Percentiles rank a stretch among this genome's conserved stretches.
phyloP scores from a whole-genome alignment of 2,888 invertebrate species.

The Lycophotia porphyrea region DNA sequence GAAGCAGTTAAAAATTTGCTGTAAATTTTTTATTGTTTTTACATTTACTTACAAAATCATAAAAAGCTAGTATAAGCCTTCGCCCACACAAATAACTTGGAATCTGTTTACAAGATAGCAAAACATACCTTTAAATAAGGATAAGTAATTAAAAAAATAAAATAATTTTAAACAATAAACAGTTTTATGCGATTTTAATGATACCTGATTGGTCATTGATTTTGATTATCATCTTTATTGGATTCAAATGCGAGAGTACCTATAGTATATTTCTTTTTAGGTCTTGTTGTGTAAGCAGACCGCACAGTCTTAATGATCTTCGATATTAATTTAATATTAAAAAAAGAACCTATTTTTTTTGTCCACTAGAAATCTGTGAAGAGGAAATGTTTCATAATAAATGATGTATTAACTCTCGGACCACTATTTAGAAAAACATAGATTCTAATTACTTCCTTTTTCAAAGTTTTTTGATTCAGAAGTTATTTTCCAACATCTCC shows the following conservation, averaged over 20 bases:
- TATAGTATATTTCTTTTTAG: neutral
- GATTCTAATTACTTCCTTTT: too few relatives aligned
- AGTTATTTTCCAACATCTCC: neutral
- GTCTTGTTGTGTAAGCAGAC: neutral
- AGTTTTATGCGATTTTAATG: slow-evolving; percentile 31
- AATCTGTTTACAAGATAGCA: slow-evolving; percentile 14
- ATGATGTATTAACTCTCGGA: neutral
- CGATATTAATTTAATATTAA: neutral
- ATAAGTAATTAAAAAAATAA: slow-evolving; percentile 11
- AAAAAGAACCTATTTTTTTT: neutral
- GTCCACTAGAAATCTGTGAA: neutral
- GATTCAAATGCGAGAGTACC: neutral
- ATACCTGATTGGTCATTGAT: slow-evolving; percentile 9
- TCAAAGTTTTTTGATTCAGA: too few relatives aligned
- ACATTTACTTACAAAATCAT: slow-evolving; percentile 22
- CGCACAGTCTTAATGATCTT: neutral
- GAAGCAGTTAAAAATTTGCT: slow-evolving; percentile 8
- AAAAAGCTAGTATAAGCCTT: slow-evolving; percentile 22
- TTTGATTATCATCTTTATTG: slow-evolving; percentile 15
- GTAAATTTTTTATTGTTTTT: slow-evolving; percentile 3
- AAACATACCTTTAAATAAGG: slow-evolving; percentile 10
- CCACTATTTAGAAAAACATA: too few relatives aligned
- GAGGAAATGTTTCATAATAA: neutral
- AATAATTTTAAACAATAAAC: slow-evolving; percentile 24
- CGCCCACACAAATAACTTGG: slow-evolving; percentile 41